Evolutionary conservation across 2,888 invertebrate species (phyloP).

Genomic region (Anthrax anthrax): DNA sequence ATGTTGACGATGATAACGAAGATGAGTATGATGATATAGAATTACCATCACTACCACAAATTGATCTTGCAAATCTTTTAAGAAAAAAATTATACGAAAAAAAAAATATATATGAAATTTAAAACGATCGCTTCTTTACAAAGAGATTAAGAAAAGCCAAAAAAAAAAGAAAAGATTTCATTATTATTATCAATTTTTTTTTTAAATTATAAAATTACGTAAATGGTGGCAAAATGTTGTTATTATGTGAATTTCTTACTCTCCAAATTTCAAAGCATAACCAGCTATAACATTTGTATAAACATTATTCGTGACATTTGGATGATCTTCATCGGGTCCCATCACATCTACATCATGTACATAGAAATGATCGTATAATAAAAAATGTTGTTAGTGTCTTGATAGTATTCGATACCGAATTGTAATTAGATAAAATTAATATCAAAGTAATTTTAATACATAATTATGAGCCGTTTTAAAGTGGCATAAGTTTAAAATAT

Average conservation of each 20-base stretch:
- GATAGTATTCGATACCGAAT: too few relatives aligned
- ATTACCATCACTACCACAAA: conserved; percentile 10
- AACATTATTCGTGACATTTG: conserved; percentile 41
- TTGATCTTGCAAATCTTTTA: conserved; percentile 5
- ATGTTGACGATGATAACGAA: neutral
- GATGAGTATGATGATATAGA: neutral
- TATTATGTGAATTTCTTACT: conserved; percentile 29
- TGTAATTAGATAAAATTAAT: too few relatives aligned
- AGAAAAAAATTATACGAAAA: neutral
- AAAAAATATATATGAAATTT: neutral
- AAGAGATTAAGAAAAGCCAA: too few relatives aligned
- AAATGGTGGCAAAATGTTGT: too few relatives aligned
- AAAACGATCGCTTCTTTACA: neutral
- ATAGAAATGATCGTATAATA: too few relatives aligned
- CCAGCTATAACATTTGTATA: conserved; percentile 46
- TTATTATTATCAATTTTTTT: too few relatives aligned
- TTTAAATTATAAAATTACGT: too few relatives aligned
- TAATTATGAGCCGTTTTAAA: too few relatives aligned
- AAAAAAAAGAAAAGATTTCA: too few relatives aligned
- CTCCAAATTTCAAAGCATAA: conserved; percentile 41
- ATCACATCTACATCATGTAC: conserved; percentile 44
- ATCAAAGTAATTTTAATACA: too few relatives aligned
- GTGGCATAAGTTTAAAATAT: too few relatives aligned
- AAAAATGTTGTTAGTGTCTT: too few relatives aligned
- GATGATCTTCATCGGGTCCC: conserved; percentile 50